These are phyloP conservation scores for Drosophila hamatofila DNA, from an alignment of 2,888 invertebrate genomes.

Conservation along the genomic window DNA sequence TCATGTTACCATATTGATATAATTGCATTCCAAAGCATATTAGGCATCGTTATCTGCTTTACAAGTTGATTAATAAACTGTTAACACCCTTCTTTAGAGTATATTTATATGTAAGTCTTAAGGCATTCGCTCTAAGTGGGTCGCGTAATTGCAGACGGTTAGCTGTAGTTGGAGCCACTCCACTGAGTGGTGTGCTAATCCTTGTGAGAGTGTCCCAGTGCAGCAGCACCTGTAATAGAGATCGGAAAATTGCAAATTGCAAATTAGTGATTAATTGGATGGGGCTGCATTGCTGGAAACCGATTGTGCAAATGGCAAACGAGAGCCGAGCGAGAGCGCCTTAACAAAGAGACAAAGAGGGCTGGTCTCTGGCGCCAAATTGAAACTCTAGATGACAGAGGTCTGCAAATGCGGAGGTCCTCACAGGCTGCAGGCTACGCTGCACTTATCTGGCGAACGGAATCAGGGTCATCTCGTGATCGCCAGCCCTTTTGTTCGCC, in stretches of 20 bases:
- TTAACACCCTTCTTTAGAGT: not conserved
- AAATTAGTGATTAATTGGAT: constrained; percentile 30
- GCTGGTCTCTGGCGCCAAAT: constrained; percentile 39
- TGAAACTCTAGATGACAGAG: constrained; percentile 42
- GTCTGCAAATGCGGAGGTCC: constrained; percentile 31
- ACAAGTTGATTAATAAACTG: not conserved
- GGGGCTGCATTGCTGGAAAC: not conserved
- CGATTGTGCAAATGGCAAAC: not conserved
- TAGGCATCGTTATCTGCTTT: not conserved
- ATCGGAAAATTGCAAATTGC: constrained; percentile 1
- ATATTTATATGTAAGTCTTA: not conserved
- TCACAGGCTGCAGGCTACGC: constrained; percentile 21
- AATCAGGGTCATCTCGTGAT: constrained; percentile 53
- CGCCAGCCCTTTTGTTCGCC: constrained; percentile 44
- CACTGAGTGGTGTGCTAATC: constrained; percentile 7
- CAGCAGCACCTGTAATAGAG: constrained; percentile 24
- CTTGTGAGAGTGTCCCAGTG: constrained; percentile 16
- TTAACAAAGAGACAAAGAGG: constrained; percentile 1
- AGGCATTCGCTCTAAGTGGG: constrained; percentile 4
- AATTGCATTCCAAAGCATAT: not conserved
- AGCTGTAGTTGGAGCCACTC: not conserved
- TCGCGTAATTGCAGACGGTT: not conserved
- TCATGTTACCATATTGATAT: too few relatives aligned
- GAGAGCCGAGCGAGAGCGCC: not conserved
- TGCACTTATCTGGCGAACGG: constrained; percentile 43